phyloP scores from a whole-genome alignment of 2,888 invertebrate species.

The Lasioglossum morio region DNA sequence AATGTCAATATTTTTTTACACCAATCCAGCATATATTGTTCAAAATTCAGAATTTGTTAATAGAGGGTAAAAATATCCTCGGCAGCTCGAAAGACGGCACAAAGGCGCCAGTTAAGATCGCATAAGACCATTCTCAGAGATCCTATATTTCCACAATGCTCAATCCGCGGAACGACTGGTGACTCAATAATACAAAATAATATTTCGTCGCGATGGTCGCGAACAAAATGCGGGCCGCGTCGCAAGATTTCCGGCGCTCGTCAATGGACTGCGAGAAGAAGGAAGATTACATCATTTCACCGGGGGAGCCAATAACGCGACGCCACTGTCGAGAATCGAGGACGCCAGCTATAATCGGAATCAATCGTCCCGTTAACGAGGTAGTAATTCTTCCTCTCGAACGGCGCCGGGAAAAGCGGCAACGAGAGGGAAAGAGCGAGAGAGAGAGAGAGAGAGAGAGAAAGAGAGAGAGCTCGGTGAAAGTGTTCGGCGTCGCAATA shows the following conservation, averaged over 20 bases:
- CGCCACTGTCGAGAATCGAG: conserved; percentile 47
- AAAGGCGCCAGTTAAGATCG: background rate
- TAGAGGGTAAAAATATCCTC: background rate
- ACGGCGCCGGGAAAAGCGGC: conserved; percentile 17
- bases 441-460: background rate
- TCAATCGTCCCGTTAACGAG: conserved; percentile 67
- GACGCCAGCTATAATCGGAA: conserved; percentile 63
- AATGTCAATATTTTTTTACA: background rate
- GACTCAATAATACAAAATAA: conserved; percentile 9
- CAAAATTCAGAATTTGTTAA: background rate
- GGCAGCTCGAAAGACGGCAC: background rate
- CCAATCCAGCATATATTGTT: background rate
- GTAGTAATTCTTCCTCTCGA: conserved; percentile 61
- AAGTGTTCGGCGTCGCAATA: conserved; percentile 71
- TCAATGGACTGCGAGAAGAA: conserved; percentile 21
- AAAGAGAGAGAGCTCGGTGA: conserved; percentile 26
- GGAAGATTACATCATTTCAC: conserved; percentile 46
- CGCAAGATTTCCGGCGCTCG: conserved; percentile 22
- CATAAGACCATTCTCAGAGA: background rate
- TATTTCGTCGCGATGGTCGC: background rate
- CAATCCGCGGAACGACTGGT: background rate
- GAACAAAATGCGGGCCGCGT: background rate
- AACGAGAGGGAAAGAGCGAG: background rate
- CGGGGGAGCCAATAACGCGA: conserved; percentile 42
- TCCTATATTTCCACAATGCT: background rate